Evolutionary conservation across 2,113 vertebrate species (phyloP).

Genomic region (Hippoglossus stenolepis): DNA sequence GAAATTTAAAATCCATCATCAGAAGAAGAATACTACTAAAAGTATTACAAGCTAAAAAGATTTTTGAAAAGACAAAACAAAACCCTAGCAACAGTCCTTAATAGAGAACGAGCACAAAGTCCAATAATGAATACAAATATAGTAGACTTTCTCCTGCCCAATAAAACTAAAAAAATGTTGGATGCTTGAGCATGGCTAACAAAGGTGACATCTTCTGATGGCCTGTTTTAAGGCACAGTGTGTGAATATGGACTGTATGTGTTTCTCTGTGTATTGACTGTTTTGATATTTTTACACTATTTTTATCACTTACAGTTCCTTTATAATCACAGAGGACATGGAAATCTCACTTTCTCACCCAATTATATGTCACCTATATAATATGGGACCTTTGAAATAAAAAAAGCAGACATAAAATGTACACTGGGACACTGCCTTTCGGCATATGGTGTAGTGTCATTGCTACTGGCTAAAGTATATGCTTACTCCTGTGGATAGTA

Average conservation of each 20-base stretch:
- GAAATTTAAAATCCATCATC: not conserved
- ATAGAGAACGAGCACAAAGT: not conserved
- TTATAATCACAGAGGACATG: not conserved
- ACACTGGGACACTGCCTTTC: not conserved
- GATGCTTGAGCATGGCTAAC: not conserved
- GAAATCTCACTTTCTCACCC: not conserved
- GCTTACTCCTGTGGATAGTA: not conserved
- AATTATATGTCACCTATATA: not conserved
- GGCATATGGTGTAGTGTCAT: not conserved
- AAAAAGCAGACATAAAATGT: not conserved
- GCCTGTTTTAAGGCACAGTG: too few relatives aligned
- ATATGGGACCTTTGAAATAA: not conserved
- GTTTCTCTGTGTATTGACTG: not conserved
- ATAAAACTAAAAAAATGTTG: not conserved
- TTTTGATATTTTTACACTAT: not conserved
- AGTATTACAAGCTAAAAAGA: not conserved
- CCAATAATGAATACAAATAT: too few relatives aligned
- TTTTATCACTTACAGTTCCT: not conserved
- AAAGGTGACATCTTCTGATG: not conserved
- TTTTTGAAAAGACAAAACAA: not conserved
- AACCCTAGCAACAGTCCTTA: not conserved
- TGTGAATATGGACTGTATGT: not conserved
- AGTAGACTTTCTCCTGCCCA: not conserved
- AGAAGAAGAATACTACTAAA: not conserved
- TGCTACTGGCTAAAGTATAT: not conserved